Conservation (phyloP, 2,888 invertebrate species). For the Barypeithes pellucidus region DNA sequence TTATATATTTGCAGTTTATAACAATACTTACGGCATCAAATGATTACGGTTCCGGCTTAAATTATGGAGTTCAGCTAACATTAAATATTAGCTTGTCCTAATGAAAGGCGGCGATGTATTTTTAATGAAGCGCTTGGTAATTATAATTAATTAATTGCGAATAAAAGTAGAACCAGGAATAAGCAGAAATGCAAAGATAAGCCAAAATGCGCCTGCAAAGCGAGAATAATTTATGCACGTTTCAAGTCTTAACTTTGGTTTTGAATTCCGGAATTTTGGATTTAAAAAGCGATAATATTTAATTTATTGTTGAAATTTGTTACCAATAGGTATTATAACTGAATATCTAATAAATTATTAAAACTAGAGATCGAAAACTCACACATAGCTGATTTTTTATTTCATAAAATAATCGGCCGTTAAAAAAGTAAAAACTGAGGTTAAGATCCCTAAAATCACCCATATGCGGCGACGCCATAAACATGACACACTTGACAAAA, state of each 20-base stretch:
- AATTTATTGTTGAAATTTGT: not conserved
- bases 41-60: not conserved
- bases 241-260: conserved; percentile 6
- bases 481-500: too few species aligned
- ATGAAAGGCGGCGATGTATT: not conserved
- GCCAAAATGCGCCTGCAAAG: conserved; percentile 7
- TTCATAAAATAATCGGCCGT: too few species aligned
- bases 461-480: too few species aligned
- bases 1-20: too few species aligned
- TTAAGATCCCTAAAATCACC: too few species aligned
- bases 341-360: too few species aligned
- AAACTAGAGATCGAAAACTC: too few species aligned
- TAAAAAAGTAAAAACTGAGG: too few species aligned
- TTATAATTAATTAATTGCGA: conserved; percentile 20
- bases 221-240: conserved; percentile 15
- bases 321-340: too few species aligned
- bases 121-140: conserved; percentile 3
- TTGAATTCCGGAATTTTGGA: conserved; percentile 1
- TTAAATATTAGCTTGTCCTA: not conserved
- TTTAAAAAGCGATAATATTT: conserved; percentile 14
- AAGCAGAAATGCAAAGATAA: conserved; percentile 23
- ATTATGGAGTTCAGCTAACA: too few species aligned
- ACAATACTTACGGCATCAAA: too few species aligned
- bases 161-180: conserved; percentile 13
- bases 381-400: too few species aligned